A percentile compares a stretch with the other conserved stretches of the same genome.
phyloP scores from a whole-genome alignment of 2,888 invertebrate species.

The Chaetoderma sp. region DNA sequence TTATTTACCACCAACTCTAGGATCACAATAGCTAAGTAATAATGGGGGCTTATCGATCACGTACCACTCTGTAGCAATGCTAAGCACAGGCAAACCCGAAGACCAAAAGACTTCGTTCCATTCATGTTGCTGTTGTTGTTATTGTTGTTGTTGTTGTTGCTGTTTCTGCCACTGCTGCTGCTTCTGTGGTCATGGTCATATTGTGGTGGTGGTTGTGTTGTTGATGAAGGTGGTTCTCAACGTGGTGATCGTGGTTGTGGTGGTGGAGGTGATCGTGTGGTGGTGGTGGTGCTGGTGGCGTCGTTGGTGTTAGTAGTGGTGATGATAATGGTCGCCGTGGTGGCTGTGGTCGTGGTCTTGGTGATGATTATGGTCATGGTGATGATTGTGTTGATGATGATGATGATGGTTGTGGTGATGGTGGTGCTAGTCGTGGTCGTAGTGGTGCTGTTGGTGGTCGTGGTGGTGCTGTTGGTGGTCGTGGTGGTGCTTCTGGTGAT shows the following conservation, averaged over 20 bases:
- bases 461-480: too few species aligned
- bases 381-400: too few species aligned
- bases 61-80: too few species aligned
- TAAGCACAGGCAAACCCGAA: too few species aligned
- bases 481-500: conserved; percentile 30
- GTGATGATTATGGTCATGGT: too few species aligned
- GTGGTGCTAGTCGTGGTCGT: conserved; percentile 10
- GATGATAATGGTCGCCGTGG: conserved; percentile 25
- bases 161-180: background rate
- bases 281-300: background rate
- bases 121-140: background rate
- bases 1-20: too few species aligned
- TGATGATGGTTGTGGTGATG: too few species aligned
- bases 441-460: too few species aligned
- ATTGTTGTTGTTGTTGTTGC: background rate
- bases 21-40: too few species aligned
- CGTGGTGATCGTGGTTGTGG: background rate
- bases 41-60: too few species aligned
- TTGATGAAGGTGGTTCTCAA: background rate
- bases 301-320: background rate
- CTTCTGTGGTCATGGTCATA: background rate
- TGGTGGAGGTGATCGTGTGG: background rate
- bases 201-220: background rate
- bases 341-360: conserved; percentile 13
- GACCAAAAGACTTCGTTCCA: too few species aligned